Percentiles rank a stretch among this genome's conserved stretches.
Evolutionary conservation across 2,113 vertebrate species (phyloP).

Genomic region (Mustela lutreola): DNA sequence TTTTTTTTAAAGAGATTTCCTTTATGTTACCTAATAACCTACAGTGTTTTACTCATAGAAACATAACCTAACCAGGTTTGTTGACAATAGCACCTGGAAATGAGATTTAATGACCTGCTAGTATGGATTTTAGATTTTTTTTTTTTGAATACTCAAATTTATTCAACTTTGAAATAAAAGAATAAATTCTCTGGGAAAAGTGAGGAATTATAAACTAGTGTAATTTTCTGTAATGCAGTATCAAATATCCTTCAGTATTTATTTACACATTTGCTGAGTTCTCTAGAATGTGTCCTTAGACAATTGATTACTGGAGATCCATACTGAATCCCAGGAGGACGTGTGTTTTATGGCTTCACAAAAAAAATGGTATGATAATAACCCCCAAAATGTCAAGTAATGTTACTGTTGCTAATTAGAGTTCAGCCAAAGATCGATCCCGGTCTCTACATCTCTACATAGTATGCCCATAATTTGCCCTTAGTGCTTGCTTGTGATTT

Average conservation of each 20-base stretch:
- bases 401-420: constrained; percentile 58
- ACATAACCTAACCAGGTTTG: constrained; percentile 33
- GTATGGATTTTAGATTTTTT: constrained; percentile 43
- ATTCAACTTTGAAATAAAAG: constrained; percentile 58
- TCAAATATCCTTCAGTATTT: constrained; percentile 76
- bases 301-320: constrained; percentile 44
- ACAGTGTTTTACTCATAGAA: constrained; percentile 64
- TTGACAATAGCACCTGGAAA: constrained; percentile 65
- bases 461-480: constrained; percentile 54
- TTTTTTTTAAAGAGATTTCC: not conserved
- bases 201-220: constrained; percentile 15
- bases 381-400: constrained; percentile 48
- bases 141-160: constrained; percentile 41
- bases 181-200: constrained; percentile 70
- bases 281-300: constrained; percentile 56
- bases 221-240: constrained; percentile 62
- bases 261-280: constrained; percentile 60
- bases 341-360: constrained; percentile 24
- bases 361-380: constrained; percentile 57
- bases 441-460: not conserved
- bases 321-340: not conserved
- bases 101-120: constrained; percentile 53
- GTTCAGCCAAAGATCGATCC: not conserved
- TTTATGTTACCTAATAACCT: constrained; percentile 59
- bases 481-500: constrained; percentile 79